Percentiles rank a stretch among this genome's conserved stretches.
phyloP scores from a whole-genome alignment of 2,888 invertebrate genomes.

The Lasius platythorax region DNA sequence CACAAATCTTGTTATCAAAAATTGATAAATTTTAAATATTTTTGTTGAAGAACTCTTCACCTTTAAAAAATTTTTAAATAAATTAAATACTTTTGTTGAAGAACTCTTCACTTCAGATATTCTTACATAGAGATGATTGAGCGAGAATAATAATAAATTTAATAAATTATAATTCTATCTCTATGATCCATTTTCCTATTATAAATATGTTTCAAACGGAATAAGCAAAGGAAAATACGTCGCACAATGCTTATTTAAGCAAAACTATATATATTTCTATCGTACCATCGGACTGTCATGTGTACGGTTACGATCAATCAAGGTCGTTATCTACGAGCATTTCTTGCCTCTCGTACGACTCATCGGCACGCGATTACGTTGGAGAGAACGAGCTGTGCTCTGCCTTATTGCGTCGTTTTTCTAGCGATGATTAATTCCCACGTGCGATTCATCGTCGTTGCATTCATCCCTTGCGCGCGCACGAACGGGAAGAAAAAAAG shows the following conservation, averaged over 20 bases:
- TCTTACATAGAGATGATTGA: not conserved
- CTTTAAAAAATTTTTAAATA: not conserved
- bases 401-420: constrained; percentile 76
- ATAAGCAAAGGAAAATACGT: constrained; percentile 60
- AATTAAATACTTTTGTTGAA: not conserved
- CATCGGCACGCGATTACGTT: constrained; percentile 75
- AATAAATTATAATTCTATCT: not conserved
- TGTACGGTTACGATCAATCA: constrained; percentile 74
- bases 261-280: constrained; percentile 10
- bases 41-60: not conserved
- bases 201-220: constrained; percentile 9
- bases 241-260: not conserved
- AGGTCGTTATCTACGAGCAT: constrained; percentile 68
- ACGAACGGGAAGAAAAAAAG: constrained; percentile 40
- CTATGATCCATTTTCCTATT: not conserved
- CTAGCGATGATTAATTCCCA: constrained; percentile 74
- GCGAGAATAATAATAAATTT: not conserved
- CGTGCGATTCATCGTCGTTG: constrained; percentile 54
- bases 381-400: constrained; percentile 63
- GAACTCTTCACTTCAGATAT: not conserved
- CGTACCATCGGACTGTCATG: constrained; percentile 65
- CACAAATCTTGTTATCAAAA: not conserved
- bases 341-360: constrained; percentile 70
- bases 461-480: constrained; percentile 54
- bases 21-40: not conserved